Evolutionary conservation across 2,113 vertebrate genomes (phyloP), one percentile per base, ranked within the genome.

Genomic region (Pogona vitticeps): DNA sequence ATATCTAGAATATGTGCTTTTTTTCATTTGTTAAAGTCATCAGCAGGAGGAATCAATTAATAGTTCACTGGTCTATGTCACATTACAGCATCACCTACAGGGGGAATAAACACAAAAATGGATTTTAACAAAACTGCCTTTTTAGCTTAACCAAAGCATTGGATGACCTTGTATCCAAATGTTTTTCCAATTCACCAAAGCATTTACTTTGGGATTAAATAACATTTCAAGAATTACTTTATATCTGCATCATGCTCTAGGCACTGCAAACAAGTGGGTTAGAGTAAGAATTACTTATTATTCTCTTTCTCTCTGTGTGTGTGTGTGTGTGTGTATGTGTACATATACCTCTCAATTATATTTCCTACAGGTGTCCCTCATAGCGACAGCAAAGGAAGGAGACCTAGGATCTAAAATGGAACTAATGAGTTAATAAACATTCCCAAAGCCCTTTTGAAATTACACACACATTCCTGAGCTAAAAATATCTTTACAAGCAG

Each of bases 331-430:
- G 46, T 52, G 46, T 52, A 10, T 52, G 46, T 52, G 46, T 52
- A 10, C 10, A 10, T 52, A 31, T 6, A 9, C 23, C 33, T 38
- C 36, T 59, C 33, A 46, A n/a, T 91, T 88, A 90, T 65, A 84
- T 92, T 88, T 92, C 82, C 46, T 91, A 63, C 78, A 91, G 82
- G 38, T 91, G 31, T 78, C 58, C 75, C 28, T 17, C 86, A 72
- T 77, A 12, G 23, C 68, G 71, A 71, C 56, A 12, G 15, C 70
- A 56, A 86, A 33, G 4, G 59, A 86, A 33, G 4, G 59, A 82
- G 52, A 88, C 2, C 6, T 84, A 31, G 85, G 75, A 61, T 21
- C 76, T 5, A 70, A 63, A 78, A 14, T 89, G 78, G 86, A 91
- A 92, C 86, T 14, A 88, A 6, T 82, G 87, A 90, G 58, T 38